These are phyloP conservation scores for Calyptommatus sinebrachiatus DNA, from an alignment of 2,113 vertebrate genomes.

Conservation along the genomic window DNA sequence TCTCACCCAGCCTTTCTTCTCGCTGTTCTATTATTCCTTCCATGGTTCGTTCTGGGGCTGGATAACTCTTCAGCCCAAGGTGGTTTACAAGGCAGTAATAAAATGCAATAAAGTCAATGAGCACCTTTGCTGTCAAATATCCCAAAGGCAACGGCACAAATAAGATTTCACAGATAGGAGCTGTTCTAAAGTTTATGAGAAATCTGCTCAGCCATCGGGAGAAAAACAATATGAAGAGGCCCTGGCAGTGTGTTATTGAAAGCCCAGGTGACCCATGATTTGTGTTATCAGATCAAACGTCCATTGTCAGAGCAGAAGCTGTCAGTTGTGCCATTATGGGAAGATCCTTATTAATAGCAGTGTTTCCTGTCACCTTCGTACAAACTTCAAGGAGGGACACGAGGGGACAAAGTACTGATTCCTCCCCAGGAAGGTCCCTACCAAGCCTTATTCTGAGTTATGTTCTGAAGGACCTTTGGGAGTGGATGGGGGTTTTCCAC, in stretches of 20 bases:
- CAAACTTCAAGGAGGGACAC: neutral
- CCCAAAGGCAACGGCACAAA: slow-evolving; percentile 34
- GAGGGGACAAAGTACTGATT: neutral
- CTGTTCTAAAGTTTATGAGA: slow-evolving; percentile 33
- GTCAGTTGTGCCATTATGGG: neutral
- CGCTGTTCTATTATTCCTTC: neutral
- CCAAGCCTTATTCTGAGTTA: too few species aligned
- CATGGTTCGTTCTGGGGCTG: slow-evolving; percentile 15
- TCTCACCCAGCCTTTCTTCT: neutral
- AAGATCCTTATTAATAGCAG: neutral
- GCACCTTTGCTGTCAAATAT: slow-evolving; percentile 34
- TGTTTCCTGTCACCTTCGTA: neutral
- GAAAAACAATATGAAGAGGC: neutral
- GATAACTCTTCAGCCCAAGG: neutral
- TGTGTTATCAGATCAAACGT: neutral
- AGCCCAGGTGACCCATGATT: fast-evolving
- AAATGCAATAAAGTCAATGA: slow-evolving; percentile 44
- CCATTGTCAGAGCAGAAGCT: neutral
- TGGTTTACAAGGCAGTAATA: slow-evolving; percentile 28
- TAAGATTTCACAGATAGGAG: slow-evolving; percentile 43
- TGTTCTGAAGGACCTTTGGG: too few species aligned
- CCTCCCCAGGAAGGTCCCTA: neutral
- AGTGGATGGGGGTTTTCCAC: too few species aligned
- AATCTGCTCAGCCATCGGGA: slow-evolving; percentile 25
- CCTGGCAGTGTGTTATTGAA: neutral